Evolutionary conservation across 2,113 vertebrate genomes (phyloP), one percentile per base, ranked within the genome.

Genomic region (Nyctibius bracteatus): DNA sequence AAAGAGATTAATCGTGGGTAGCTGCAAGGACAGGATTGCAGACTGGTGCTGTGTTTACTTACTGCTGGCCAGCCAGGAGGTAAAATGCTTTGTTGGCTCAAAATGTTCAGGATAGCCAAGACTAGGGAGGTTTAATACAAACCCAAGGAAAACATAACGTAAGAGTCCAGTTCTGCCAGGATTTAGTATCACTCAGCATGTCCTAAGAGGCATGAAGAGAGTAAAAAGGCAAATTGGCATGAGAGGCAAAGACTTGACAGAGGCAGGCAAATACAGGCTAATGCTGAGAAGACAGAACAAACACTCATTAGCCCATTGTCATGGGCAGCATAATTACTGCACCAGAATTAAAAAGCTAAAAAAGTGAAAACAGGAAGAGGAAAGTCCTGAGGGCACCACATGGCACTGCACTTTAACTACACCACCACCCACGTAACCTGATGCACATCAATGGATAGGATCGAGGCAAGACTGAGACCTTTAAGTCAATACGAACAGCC

Each of bases 1-100:
- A 82, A 92, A 80, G 73, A 95, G 91, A 96, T 94, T 94, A 92
- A 89, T 86, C 2, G 6, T 24, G 73, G 57, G 54, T 81, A 82
- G 70, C 37, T 85, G 37, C 91, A 91, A 86, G 55, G 88, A 72
- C 61, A 80, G 74, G 68, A 85, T 55, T 91, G 74, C 70, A 95
- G 73, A n/a, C 12, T 67, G 66, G n/a, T 82, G 73, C 46, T 87
- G 52, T 43, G 57, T 91, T 95, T 94, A 22, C 49, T 81, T n/a
- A 92, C 54, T 2, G 8, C 73, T 49, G 33, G 44, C 35, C 73
- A 82, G 70, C 46, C 28, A 52, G 31, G 35, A 88, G 51, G 59
- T 74, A 72, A 87, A 92, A 79, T n/a, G 37, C n/a, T 54, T 25
- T 66, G 24, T 47, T 94, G 80, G 65, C 44, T 88, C 80, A 81